Evolutionary conservation across 2,888 invertebrate species (phyloP).

Genomic region (Zygothrica quintamaculata): DNA sequence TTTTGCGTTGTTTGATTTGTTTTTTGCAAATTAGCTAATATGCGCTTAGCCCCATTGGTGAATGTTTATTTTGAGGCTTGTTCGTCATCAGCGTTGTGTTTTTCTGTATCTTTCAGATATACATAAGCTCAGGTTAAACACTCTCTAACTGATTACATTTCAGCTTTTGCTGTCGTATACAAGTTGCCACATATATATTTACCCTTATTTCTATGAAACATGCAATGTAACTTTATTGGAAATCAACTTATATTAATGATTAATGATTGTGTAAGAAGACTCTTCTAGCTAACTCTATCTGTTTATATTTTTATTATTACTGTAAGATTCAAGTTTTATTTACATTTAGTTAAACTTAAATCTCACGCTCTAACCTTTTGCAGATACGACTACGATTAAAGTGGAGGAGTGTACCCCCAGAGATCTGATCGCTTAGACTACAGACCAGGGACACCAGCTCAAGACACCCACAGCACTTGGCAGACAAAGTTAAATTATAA

Average conservation of each 20-base stretch:
- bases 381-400: constrained; percentile 63
- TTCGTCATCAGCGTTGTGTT: constrained; percentile 36
- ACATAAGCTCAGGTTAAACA: constrained; percentile 9
- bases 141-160: constrained; percentile 16
- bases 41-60: constrained; percentile 68
- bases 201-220: constrained; percentile 9
- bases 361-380: constrained; percentile 77
- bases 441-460: constrained; percentile 10
- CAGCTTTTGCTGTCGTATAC: constrained; percentile 3
- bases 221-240: constrained; percentile 2
- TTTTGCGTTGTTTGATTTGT: constrained; percentile 14
- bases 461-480: constrained; percentile 48
- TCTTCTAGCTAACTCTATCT: constrained; percentile 2
- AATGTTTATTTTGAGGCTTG: constrained; percentile 48
- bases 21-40: constrained; percentile 73
- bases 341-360: constrained; percentile 23
- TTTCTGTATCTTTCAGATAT: constrained; percentile 26
- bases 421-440: background rate
- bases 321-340: background rate
- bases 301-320: background rate
- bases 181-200: constrained; percentile 14
- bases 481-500: constrained; percentile 35
- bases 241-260: background rate
- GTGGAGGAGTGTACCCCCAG: constrained; percentile 29
- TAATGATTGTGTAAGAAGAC: background rate